phyloP scores from a whole-genome alignment of 2,888 invertebrate species.

The Carpatolechia fugitivella region DNA sequence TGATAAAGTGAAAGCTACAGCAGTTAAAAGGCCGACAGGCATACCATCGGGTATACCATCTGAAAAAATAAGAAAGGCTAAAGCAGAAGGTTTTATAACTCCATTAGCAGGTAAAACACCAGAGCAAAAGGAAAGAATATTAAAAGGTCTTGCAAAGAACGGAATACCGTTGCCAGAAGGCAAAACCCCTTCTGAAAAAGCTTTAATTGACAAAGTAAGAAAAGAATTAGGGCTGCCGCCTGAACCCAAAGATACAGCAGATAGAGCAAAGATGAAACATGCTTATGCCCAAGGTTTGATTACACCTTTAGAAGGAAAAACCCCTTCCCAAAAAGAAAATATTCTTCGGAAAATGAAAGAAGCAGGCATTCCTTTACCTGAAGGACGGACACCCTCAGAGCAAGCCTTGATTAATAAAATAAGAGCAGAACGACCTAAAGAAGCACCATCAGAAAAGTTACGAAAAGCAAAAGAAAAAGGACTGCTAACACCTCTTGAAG shows the following conservation, averaged over 20 bases:
- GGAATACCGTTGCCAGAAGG: conserved; percentile 28
- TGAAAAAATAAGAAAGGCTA: conserved; percentile 23
- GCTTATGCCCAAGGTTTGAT: conserved; percentile 23
- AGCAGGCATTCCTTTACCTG: conserved; percentile 32
- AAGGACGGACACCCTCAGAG: conserved; percentile 33
- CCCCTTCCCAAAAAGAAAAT: conserved; percentile 30
- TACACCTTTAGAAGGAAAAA: conserved; percentile 34
- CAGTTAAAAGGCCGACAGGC: too few species aligned
- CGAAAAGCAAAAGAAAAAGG: background rate
- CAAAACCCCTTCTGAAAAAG: conserved; percentile 28
- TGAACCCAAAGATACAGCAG: conserved; percentile 19
- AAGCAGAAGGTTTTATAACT: conserved; percentile 25
- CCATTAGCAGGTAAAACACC: conserved; percentile 30
- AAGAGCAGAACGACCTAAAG: conserved; percentile 27
- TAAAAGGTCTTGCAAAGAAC: conserved; percentile 19
- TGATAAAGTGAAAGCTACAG: conserved; percentile 8
- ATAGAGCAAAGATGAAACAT: conserved; percentile 22
- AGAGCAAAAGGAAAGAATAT: conserved; percentile 31
- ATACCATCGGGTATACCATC: conserved; percentile 15
- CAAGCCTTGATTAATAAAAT: conserved; percentile 35
- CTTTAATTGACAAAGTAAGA: conserved; percentile 28
- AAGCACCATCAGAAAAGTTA: conserved; percentile 15
- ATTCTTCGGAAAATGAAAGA: conserved; percentile 27
- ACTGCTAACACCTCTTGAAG: conserved; percentile 26
- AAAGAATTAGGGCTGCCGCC: conserved; percentile 26